phyloP scores from a whole-genome alignment of 1,140 invertebrate genomes.

The Eriocheir sinensis region DNA sequence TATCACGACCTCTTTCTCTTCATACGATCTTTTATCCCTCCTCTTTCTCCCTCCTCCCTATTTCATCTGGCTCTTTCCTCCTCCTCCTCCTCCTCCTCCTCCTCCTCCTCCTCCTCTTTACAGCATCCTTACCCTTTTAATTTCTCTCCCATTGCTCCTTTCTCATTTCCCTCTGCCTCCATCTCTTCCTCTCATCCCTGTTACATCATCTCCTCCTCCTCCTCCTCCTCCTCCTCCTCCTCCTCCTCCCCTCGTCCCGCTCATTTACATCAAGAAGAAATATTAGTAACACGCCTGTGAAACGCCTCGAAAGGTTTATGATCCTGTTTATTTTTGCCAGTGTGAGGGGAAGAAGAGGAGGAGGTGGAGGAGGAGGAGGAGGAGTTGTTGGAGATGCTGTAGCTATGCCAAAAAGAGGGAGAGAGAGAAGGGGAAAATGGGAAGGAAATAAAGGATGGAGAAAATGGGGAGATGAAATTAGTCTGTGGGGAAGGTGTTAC shows the following conservation, averaged over 20 bases:
- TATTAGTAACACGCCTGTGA: neutral
- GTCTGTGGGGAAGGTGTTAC: too few relatives aligned
- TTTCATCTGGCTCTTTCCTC: neutral
- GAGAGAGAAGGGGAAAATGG: too few relatives aligned
- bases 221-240: neutral
- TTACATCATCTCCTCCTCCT: neutral
- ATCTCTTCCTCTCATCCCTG: neutral
- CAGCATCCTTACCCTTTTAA: neutral
- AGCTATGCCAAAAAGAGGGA: too few relatives aligned
- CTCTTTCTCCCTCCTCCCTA: neutral
- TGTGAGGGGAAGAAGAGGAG: neutral
- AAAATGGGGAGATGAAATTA: too few relatives aligned
- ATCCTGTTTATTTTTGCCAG: neutral
- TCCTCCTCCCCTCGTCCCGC: neutral
- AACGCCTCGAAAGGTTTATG: neutral
- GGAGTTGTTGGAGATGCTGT: too few relatives aligned
- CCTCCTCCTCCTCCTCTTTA: neutral
- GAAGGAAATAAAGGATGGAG: too few relatives aligned
- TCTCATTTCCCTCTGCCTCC: neutral
- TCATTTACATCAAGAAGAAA: conserved; percentile 6
- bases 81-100: neutral
- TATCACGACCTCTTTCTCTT: too few relatives aligned
- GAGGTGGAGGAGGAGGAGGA: too few relatives aligned
- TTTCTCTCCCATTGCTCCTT: neutral
- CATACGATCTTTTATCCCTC: too few relatives aligned